Percentiles rank a stretch among this genome's conserved stretches.
Evolutionary conservation across 2,888 invertebrate genomes (phyloP).

Genomic region (Callosobruchus maculatus): DNA sequence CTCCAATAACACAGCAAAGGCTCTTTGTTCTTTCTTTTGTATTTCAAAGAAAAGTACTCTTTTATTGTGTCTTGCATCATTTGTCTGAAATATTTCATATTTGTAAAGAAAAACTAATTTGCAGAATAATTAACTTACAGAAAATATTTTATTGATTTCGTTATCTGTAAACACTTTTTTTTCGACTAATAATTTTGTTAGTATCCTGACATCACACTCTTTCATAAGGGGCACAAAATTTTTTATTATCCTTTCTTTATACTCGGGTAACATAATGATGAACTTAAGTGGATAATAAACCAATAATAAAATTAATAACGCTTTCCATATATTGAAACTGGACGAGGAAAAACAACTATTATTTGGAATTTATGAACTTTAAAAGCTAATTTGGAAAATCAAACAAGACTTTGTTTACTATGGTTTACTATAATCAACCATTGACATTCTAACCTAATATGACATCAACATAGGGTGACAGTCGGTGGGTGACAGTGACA

Average conservation of each 20-base stretch:
- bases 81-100: slow-evolving; percentile 14
- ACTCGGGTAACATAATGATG: slow-evolving; percentile 22
- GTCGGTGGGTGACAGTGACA: too few relatives aligned
- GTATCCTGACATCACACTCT: slow-evolving; percentile 20
- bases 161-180: slow-evolving; percentile 22
- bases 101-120: background rate
- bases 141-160: slow-evolving; percentile 26
- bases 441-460: too few relatives aligned
- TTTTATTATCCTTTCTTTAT: slow-evolving; percentile 21
- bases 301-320: background rate
- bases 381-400: too few relatives aligned
- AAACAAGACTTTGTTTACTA: too few relatives aligned
- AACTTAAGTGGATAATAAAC: too few relatives aligned
- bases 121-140: slow-evolving; percentile 17
- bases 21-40: slow-evolving; percentile 26
- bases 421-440: too few relatives aligned
- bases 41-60: slow-evolving; percentile 28
- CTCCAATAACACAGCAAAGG: slow-evolving; percentile 21
- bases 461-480: too few relatives aligned
- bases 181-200: slow-evolving; percentile 18
- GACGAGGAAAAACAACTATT: too few relatives aligned
- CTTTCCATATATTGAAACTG: background rate
- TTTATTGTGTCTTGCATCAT: slow-evolving; percentile 29
- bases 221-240: slow-evolving; percentile 24
- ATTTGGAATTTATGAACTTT: too few relatives aligned